Percentiles rank a stretch among this genome's conserved stretches.
These are phyloP conservation scores for Aleiodes testaceus DNA, from an alignment of 2,888 invertebrate species.

Conservation along the genomic window DNA sequence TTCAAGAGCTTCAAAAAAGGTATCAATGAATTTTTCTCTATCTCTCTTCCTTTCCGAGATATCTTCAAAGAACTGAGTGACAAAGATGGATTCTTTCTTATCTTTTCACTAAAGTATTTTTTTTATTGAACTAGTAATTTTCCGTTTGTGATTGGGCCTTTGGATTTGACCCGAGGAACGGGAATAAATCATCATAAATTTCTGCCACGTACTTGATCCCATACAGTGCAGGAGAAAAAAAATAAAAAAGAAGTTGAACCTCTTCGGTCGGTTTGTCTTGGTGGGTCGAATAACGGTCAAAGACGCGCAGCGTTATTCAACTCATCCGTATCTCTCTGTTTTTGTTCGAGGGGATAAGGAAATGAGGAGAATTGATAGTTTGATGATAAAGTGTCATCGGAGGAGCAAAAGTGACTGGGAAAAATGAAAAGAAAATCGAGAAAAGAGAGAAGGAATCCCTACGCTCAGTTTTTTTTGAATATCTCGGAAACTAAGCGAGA, in stretches of 20 bases:
- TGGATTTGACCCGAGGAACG: not conserved
- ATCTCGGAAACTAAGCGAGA: too few relatives aligned
- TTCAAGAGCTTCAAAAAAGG: too few relatives aligned
- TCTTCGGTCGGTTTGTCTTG: conserved; percentile 56
- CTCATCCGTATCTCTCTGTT: conserved; percentile 57
- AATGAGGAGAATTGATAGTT: not conserved
- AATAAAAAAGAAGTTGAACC: conserved; percentile 16
- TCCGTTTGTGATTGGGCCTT: not conserved
- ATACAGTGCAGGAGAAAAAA: conserved; percentile 31
- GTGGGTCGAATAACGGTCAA: conserved; percentile 70
- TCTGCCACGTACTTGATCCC: conserved; percentile 23
- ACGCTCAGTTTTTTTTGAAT: too few relatives aligned
- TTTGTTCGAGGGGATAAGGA: conserved; percentile 22
- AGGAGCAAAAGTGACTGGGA: too few relatives aligned
- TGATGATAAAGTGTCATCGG: too few relatives aligned
- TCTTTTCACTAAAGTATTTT: too few relatives aligned
- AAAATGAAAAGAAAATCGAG: too few relatives aligned
- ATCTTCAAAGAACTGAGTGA: too few relatives aligned
- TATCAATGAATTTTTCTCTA: too few relatives aligned
- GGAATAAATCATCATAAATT: conserved; percentile 19
- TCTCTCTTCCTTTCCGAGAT: too few relatives aligned
- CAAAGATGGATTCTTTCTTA: too few relatives aligned
- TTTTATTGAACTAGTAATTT: not conserved
- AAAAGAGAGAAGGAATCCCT: too few relatives aligned
- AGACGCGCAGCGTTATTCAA: conserved; percentile 58